A percentile compares a stretch with the other conserved stretches of the same genome.
These are phyloP conservation scores for Callyntrura guangdongensis DNA, from an alignment of 2,888 invertebrate genomes.

Conservation along the genomic window DNA sequence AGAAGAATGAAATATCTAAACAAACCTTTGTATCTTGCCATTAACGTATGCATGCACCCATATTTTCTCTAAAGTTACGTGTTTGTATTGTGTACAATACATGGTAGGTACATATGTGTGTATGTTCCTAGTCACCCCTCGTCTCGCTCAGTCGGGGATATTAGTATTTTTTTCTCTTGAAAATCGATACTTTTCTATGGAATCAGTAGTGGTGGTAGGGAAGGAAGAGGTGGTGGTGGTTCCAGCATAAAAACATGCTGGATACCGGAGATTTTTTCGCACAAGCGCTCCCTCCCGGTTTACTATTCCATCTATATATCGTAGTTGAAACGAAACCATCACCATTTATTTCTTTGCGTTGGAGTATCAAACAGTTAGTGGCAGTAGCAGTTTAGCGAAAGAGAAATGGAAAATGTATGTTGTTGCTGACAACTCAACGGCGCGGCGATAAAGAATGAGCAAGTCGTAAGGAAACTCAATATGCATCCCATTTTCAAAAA, in stretches of 20 bases:
- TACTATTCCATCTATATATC: neutral
- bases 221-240: neutral
- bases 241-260: neutral
- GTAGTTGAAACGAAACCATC: neutral
- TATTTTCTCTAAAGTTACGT: neutral
- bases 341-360: neutral
- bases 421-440: neutral
- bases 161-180: slow-evolving; percentile 11
- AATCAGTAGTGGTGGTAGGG: neutral
- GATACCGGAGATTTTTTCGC: slow-evolving; percentile 56
- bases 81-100: neutral
- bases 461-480: neutral
- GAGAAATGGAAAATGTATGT: neutral
- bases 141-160: neutral
- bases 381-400: neutral
- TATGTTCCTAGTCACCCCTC: neutral
- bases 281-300: slow-evolving; percentile 67
- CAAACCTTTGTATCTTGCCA: neutral
- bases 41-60: neutral
- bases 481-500: no score
- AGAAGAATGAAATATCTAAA: neutral
- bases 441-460: neutral
- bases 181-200: slow-evolving; percentile 58
- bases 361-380: neutral
- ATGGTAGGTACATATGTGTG: neutral